These are phyloP conservation scores for Morone saxatilis DNA, from an alignment of 2,113 vertebrate species.

Conservation along the genomic window DNA sequence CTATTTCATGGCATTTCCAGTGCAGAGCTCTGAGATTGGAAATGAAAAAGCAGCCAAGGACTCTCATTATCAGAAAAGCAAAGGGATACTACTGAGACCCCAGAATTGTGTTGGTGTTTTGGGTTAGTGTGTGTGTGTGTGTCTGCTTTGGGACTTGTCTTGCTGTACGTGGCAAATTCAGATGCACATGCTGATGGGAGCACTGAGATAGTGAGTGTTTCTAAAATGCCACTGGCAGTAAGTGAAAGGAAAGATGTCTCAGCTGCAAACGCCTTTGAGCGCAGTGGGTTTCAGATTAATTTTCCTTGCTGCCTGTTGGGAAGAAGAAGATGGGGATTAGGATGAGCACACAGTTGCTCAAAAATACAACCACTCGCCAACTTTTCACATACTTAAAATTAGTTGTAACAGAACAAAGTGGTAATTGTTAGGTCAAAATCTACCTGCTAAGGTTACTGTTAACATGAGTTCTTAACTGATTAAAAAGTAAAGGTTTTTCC, in stretches of 20 bases:
- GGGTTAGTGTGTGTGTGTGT: slow-evolving; percentile 11
- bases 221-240: slow-evolving; percentile 75
- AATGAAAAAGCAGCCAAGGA: slow-evolving; percentile 71
- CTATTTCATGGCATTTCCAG: slow-evolving; percentile 70
- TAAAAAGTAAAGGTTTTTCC: neutral
- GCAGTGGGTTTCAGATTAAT: slow-evolving; percentile 79
- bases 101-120: slow-evolving; percentile 53
- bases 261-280: slow-evolving; percentile 69
- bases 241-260: slow-evolving; percentile 72
- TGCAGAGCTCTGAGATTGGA: slow-evolving; percentile 65
- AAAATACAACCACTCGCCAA: slow-evolving; percentile 46
- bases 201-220: slow-evolving; percentile 72
- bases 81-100: slow-evolving; percentile 51
- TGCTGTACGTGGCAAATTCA: slow-evolving; percentile 72
- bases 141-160: slow-evolving; percentile 57
- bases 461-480: neutral
- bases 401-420: neutral
- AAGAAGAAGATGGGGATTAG: slow-evolving; percentile 65
- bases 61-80: slow-evolving; percentile 70
- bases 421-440: neutral
- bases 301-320: slow-evolving; percentile 76
- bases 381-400: slow-evolving; percentile 39
- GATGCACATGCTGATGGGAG: slow-evolving; percentile 77
- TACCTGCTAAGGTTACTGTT: neutral
- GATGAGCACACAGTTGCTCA: slow-evolving; percentile 52